Evolutionary conservation across 2,888 invertebrate species (phyloP), one percentile per base, ranked within the genome.

Genomic region (Rhamphomyia laevipes): DNA sequence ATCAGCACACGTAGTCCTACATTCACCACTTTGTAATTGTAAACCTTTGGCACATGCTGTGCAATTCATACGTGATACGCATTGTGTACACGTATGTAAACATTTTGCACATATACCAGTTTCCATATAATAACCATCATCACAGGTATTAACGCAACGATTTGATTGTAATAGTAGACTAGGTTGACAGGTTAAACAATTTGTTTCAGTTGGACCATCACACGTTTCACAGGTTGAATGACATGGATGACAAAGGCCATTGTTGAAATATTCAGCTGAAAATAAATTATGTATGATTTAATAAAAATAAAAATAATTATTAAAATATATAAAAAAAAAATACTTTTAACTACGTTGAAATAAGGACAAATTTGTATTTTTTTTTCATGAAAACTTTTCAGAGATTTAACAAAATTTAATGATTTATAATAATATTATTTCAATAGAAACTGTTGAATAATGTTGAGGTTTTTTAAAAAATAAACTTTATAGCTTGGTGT

Each of bases 171-270:
- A 74, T 43, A 86, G 74, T 46, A 86, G 73, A 18, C 87, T 82
- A 46, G 78, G 76, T n/a, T 76, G 76, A 59, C 88, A 89, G 31
- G 86, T 82, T 27, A 87, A 70, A 65, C 89, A 89, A 49, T 81
- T 78, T 38, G 75, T 74, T 31, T 82, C 81, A n/a, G 80, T 78
- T 5, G 81, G 77, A 0, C 88, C 90, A 53, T 80, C 82, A 64
- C 92, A 92, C n/a, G 83, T 81, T 55, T 85, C 85, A 61, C 92
- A 92, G 1, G 84, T 82, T 3, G 77, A 76, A 62, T 87, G 83
- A 62, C 91, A 92, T 4, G 77, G 74, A 53, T 78, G 78, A 65
- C 92, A 92, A 43, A 75, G 74, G 40, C 76, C 77, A 44, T 76
- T 77, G 60, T 84, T 84, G 59, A 77, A 81, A 70, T 84, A 88